phyloP scores from a whole-genome alignment of 2,113 vertebrate genomes.

The Isurus oxyrinchus region DNA sequence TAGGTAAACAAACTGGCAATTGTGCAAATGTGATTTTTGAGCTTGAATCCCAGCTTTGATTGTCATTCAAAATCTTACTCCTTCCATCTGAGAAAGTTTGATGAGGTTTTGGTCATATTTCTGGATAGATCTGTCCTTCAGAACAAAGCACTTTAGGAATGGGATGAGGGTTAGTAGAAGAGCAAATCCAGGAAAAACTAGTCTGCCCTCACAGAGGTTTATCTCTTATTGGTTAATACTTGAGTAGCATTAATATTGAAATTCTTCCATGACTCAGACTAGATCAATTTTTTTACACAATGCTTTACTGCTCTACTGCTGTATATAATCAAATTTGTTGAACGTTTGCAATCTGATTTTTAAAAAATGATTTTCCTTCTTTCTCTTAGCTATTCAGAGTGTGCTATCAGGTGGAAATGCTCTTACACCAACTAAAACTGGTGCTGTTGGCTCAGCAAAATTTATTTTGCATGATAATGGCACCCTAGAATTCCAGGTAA shows the following conservation, averaged over 20 bases:
- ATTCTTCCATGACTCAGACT: neutral
- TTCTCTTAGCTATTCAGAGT: slow-evolving; percentile 74
- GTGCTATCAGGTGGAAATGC: slow-evolving; percentile 84
- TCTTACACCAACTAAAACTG: slow-evolving; percentile 73
- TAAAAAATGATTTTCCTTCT: slow-evolving; percentile 39
- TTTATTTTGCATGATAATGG: slow-evolving; percentile 80
- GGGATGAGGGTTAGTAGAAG: neutral
- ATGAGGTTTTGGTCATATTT: neutral
- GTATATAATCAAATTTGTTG: neutral
- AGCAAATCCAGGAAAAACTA: neutral
- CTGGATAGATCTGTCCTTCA: neutral
- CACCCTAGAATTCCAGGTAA: slow-evolving; percentile 84
- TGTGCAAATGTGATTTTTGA: neutral
- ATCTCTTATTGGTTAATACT: neutral
- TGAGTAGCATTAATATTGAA: neutral
- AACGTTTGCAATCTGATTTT: neutral
- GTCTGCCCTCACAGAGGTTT: neutral
- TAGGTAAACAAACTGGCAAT: neutral
- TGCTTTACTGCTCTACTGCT: neutral
- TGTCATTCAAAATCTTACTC: neutral
- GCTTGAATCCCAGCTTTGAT: neutral
- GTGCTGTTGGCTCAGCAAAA: slow-evolving; percentile 79
- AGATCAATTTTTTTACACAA: neutral
- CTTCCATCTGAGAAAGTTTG: neutral
- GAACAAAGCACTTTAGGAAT: neutral